phyloP scores from a whole-genome alignment of 2,113 vertebrate genomes.

The Clarias macrocephalus region DNA sequence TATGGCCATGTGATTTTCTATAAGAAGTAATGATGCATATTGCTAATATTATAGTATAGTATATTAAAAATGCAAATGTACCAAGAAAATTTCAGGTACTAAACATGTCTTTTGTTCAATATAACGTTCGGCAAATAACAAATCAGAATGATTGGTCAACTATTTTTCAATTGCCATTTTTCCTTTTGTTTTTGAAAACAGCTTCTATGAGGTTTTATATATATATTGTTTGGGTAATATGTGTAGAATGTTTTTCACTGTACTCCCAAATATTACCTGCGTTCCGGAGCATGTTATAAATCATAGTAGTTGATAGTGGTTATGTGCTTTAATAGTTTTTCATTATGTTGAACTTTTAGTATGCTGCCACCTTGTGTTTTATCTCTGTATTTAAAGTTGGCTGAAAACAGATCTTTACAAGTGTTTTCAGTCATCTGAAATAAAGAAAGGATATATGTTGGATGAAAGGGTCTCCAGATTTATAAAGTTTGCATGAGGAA shows the following conservation, averaged over 20 bases:
- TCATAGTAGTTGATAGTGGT: not conserved
- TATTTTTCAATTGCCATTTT: not conserved
- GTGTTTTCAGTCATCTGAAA: not conserved
- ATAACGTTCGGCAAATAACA: not conserved
- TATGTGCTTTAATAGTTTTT: not conserved
- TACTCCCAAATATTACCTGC: not conserved
- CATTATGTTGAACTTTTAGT: not conserved
- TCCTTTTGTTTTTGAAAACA: too few relatives aligned
- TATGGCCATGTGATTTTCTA: too few relatives aligned
- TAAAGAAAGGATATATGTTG: not conserved
- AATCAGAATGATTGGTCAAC: not conserved
- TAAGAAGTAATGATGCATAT: not conserved
- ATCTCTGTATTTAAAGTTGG: not conserved
- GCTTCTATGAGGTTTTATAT: too few relatives aligned
- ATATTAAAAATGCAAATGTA: not conserved
- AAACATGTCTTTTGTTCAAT: not conserved
- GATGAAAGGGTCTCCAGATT: not conserved
- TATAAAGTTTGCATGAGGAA: not conserved
- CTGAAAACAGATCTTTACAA: not conserved
- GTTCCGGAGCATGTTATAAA: not conserved
- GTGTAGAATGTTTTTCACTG: not conserved
- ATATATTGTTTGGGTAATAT: too few relatives aligned
- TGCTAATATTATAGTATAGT: not conserved
- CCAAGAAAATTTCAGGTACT: not conserved
- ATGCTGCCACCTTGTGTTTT: slow-evolving; percentile 11